Evolutionary conservation across 2,888 invertebrate genomes (phyloP).

Genomic region (Pseudococcus viburni): DNA sequence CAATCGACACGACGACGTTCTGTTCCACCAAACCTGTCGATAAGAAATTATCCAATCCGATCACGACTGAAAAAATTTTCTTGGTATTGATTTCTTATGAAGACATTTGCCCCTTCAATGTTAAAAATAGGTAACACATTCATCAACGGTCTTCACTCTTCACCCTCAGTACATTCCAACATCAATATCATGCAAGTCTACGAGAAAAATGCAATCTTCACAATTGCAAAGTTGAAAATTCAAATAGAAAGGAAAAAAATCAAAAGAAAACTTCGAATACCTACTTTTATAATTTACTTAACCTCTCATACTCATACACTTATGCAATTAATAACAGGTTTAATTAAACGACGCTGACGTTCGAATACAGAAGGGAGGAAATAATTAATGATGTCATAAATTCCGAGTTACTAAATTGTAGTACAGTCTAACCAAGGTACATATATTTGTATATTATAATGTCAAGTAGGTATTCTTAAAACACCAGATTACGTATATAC

Average conservation of each 20-base stretch:
- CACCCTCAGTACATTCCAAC: too few species aligned
- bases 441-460: background rate
- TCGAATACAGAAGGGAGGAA: conserved; percentile 24
- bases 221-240: background rate
- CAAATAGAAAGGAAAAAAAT: background rate
- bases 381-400: conserved; percentile 50
- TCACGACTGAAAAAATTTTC: too few species aligned
- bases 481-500: background rate
- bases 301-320: background rate
- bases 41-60: too few species aligned
- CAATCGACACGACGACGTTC: too few species aligned
- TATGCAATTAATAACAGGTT: conserved; percentile 30
- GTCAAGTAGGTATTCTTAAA: background rate
- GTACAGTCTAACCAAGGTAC: background rate
- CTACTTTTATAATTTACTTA: background rate
- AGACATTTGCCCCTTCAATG: too few species aligned
- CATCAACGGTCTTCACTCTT: too few species aligned
- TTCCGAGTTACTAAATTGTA: conserved; percentile 6
- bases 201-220: background rate
- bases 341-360: conserved; percentile 40
- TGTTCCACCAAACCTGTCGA: too few species aligned
- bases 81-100: too few species aligned
- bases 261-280: background rate
- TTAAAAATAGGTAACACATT: too few species aligned
- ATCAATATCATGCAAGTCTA: background rate